These are phyloP conservation scores for Plecotus auritus DNA, from an alignment of 2,113 vertebrate genomes.

Conservation along the genomic window DNA sequence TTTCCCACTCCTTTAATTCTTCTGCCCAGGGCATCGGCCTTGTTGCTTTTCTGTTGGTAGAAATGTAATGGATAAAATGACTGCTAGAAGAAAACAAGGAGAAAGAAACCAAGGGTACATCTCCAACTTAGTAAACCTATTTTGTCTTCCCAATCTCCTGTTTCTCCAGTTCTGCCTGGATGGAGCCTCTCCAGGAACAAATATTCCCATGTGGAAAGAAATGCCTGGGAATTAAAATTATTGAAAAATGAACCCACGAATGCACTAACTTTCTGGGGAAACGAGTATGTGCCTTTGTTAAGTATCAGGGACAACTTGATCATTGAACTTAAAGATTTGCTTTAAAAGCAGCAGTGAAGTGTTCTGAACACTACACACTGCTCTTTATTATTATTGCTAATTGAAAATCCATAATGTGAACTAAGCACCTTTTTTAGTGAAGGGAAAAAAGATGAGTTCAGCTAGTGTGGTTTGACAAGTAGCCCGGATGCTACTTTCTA, in stretches of 20 bases:
- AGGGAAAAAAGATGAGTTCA: conserved; percentile 41
- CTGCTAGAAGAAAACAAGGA: neutral
- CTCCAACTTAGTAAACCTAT: neutral
- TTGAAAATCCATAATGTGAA: conserved; percentile 61
- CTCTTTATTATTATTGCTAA: conserved; percentile 42
- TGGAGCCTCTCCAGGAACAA: neutral
- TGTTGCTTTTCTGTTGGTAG: neutral
- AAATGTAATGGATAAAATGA: neutral
- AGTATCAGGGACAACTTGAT: neutral
- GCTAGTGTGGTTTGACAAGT: conserved; percentile 4
- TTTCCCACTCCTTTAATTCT: neutral
- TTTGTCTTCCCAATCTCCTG: neutral
- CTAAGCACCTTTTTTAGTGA: conserved; percentile 41
- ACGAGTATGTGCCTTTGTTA: neutral
- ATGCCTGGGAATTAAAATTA: neutral
- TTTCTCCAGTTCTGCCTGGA: neutral
- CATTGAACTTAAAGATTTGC: neutral
- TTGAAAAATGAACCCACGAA: neutral
- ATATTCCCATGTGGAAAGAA: neutral
- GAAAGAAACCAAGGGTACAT: neutral
- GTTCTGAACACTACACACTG: neutral
- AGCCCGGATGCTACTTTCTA: neutral
- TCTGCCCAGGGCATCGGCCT: neutral
- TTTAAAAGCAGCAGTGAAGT: conserved; percentile 28
- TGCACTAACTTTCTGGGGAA: neutral